Evolutionary conservation across 2,888 invertebrate genomes (phyloP).

Genomic region (Trichopoda pennipes): DNA sequence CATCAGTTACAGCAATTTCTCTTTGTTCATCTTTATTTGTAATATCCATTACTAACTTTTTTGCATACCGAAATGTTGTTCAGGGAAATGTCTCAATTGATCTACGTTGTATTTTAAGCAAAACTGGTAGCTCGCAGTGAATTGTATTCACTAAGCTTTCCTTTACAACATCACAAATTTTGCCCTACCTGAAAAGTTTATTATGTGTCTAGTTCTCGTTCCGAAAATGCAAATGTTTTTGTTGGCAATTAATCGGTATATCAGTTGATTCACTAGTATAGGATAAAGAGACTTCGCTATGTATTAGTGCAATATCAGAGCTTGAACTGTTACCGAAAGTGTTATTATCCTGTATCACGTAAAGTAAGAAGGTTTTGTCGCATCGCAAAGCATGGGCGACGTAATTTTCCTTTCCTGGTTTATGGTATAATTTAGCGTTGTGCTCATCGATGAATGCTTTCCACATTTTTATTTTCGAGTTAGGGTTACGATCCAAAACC

Average conservation of each 20-base stretch:
- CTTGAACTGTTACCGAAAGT: not conserved
- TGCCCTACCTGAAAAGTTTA: conserved; percentile 33
- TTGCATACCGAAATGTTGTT: conserved; percentile 9
- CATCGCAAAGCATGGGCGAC: too few relatives aligned
- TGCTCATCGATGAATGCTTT: conserved; percentile 2
- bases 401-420: too few relatives aligned
- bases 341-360: not conserved
- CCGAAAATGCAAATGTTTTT: not conserved
- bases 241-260: not conserved
- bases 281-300: conserved; percentile 6
- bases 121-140: conserved; percentile 14
- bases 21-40: too few relatives aligned
- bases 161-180: conserved; percentile 26
- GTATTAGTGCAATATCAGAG: conserved; percentile 13
- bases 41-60: not conserved
- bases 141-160: conserved; percentile 48
- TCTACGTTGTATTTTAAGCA: not conserved
- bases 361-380: not conserved
- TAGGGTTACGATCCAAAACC: conserved; percentile 6
- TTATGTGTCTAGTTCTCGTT: conserved; percentile 6
- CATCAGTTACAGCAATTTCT: too few relatives aligned
- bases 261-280: conserved; percentile 14
- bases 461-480: conserved; percentile 6
- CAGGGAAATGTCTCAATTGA: not conserved
- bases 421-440: not conserved